These are phyloP conservation scores for Chesias legatella DNA, from an alignment of 2,888 invertebrate species.

Conservation along the genomic window DNA sequence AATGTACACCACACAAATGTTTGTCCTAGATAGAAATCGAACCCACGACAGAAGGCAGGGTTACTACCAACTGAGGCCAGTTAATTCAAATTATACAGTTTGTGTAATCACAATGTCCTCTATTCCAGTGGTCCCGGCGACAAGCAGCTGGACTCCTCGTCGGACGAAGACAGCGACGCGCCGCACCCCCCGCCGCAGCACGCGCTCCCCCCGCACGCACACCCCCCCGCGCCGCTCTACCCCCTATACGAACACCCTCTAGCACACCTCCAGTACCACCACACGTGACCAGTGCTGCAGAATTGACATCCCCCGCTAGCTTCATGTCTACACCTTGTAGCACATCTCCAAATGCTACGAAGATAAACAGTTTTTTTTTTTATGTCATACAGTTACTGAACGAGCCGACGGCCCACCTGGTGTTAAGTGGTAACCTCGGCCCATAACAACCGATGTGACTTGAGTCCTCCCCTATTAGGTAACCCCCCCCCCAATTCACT, in stretches of 20 bases:
- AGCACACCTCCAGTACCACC: conserved; percentile 70
- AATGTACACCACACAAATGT: too few relatives aligned
- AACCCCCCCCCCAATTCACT: too few relatives aligned
- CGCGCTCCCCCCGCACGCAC: conserved; percentile 60
- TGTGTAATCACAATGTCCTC: neutral
- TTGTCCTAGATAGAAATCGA: too few relatives aligned
- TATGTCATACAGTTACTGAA: too few relatives aligned
- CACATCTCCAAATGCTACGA: neutral
- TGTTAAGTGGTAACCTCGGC: too few relatives aligned
- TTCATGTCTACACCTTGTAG: neutral
- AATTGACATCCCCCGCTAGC: neutral
- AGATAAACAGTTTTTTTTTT: too few relatives aligned
- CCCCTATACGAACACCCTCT: conserved; percentile 59
- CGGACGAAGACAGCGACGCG: conserved; percentile 71
- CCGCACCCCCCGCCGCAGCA: conserved; percentile 44
- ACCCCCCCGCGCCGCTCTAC: conserved; percentile 58
- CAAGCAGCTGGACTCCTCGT: conserved; percentile 70
- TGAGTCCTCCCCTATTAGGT: too few relatives aligned
- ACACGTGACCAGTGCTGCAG: conserved; percentile 52
- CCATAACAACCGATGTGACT: too few relatives aligned
- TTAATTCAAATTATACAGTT: too few relatives aligned
- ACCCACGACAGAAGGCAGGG: too few relatives aligned
- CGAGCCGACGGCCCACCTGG: too few relatives aligned
- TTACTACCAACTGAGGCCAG: too few relatives aligned
- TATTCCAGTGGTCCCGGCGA: conserved; percentile 63